Evolutionary conservation across 2,888 invertebrate species (phyloP).

Genomic region (Ceriagrion tenellum): DNA sequence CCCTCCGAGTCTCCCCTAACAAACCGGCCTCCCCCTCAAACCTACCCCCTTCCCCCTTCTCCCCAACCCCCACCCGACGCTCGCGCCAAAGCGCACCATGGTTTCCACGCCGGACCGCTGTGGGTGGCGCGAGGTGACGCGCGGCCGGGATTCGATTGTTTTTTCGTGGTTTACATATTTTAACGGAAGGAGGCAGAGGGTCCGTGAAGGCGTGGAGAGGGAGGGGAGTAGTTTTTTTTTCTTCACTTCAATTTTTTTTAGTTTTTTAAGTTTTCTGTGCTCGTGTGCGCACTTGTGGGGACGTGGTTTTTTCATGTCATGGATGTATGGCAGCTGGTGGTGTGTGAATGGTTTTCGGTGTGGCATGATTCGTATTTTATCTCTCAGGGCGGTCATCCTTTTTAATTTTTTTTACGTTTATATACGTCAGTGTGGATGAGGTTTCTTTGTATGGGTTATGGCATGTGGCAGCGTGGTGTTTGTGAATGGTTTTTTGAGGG

Average conservation of each 20-base stretch:
- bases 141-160: background rate
- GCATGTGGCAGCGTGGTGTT: background rate
- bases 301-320: background rate
- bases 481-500: background rate
- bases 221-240: background rate
- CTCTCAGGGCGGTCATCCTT: too few species aligned
- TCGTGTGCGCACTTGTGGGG: background rate
- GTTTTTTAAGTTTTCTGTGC: background rate
- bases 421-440: too few species aligned
- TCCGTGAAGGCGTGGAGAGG: background rate
- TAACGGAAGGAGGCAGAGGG: background rate
- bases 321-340: too few species aligned
- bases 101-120: background rate
- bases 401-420: too few species aligned
- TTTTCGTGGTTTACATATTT: conserved; percentile 47
- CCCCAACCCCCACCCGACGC: background rate
- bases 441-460: background rate
- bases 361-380: too few species aligned
- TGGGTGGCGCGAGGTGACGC: conserved; percentile 5
- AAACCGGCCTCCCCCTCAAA: background rate
- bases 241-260: too few species aligned
- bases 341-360: too few species aligned
- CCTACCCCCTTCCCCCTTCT: background rate
- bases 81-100: background rate
- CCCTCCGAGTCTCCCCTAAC: background rate